Evolutionary conservation across 2,888 invertebrate species (phyloP).

Genomic region (Cheilosia variabilis): DNA sequence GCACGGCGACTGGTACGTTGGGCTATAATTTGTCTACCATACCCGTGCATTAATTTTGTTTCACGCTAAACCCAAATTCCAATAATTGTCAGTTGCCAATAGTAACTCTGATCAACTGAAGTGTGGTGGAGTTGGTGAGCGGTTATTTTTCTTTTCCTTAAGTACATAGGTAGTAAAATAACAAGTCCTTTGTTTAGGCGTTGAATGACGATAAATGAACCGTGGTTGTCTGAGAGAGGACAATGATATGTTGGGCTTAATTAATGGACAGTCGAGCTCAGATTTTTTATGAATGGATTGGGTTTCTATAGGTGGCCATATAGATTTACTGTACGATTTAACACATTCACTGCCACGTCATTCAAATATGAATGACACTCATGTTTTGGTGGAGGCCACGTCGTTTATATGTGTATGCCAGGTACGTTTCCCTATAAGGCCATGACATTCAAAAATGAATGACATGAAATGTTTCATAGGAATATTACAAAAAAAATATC

Average conservation of each 20-base stretch:
- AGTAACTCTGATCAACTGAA: conserved; percentile 68
- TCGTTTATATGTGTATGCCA: too few relatives aligned
- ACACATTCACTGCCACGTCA: too few relatives aligned
- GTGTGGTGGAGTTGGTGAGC: conserved; percentile 14
- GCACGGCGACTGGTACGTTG: conserved; percentile 72
- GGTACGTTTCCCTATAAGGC: too few relatives aligned
- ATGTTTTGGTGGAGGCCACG: too few relatives aligned
- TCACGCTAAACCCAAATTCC: conserved; percentile 71
- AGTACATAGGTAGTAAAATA: conserved; percentile 2
- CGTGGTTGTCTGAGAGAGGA: conserved; percentile 30
- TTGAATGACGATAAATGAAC: conserved; percentile 8
- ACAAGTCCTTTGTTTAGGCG: conserved; percentile 34
- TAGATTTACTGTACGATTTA: too few relatives aligned
- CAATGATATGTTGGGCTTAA: conserved; percentile 22
- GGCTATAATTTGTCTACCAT: conserved; percentile 67
- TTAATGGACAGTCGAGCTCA: conserved; percentile 18
- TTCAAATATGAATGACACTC: too few relatives aligned
- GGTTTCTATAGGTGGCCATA: too few relatives aligned
- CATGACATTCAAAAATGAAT: too few relatives aligned
- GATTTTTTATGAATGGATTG: too few relatives aligned
- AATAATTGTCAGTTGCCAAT: conserved; percentile 74
- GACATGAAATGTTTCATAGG: too few relatives aligned
- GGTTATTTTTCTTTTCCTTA: neutral
- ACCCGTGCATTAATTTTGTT: conserved; percentile 67
- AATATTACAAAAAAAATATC: too few relatives aligned